These are phyloP conservation scores for Microchirus variegatus DNA, from an alignment of 2,797 vertebrate species.

Conservation along the genomic window DNA sequence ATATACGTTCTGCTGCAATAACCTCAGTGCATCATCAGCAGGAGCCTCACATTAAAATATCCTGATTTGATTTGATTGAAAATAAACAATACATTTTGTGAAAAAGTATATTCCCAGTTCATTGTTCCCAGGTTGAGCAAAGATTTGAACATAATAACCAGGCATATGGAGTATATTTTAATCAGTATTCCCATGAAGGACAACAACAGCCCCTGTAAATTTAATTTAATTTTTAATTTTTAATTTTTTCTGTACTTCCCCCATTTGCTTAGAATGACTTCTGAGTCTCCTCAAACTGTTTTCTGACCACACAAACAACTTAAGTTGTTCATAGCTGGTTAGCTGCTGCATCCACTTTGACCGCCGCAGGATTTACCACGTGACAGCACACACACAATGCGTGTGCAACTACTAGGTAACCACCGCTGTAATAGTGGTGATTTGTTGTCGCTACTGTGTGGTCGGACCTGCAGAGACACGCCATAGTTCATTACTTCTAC, in stretches of 20 bases:
- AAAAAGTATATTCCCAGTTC: not conserved
- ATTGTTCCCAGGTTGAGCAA: conserved; percentile 1
- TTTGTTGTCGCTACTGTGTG: conserved; percentile 51
- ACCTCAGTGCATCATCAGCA: too few relatives aligned
- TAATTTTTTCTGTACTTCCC: conserved; percentile 4
- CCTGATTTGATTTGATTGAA: not conserved
- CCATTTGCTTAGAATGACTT: not conserved
- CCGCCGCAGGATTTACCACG: conserved; percentile 30
- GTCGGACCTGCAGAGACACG: conserved; percentile 15
- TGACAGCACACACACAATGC: not conserved
- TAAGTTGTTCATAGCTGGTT: conserved; percentile 18
- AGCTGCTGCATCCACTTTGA: conserved; percentile 2
- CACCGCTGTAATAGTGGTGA: conserved; percentile 30
- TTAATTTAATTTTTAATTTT: too few relatives aligned
- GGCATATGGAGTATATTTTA: not conserved
- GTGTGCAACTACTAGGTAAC: conserved; percentile 23
- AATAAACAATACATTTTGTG: conserved; percentile 10
- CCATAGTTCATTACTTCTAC: conserved; percentile 22
- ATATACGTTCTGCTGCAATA: not conserved
- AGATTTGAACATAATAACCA: conserved; percentile 2
- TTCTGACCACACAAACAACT: conserved; percentile 35
- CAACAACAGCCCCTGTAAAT: not conserved
- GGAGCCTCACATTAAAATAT: not conserved
- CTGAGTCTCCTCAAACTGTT: conserved; percentile 26
- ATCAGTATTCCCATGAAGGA: conserved; percentile 4